Conservation (phyloP, 2,888 invertebrate genomes). For the Drosophila rellima region DNA sequence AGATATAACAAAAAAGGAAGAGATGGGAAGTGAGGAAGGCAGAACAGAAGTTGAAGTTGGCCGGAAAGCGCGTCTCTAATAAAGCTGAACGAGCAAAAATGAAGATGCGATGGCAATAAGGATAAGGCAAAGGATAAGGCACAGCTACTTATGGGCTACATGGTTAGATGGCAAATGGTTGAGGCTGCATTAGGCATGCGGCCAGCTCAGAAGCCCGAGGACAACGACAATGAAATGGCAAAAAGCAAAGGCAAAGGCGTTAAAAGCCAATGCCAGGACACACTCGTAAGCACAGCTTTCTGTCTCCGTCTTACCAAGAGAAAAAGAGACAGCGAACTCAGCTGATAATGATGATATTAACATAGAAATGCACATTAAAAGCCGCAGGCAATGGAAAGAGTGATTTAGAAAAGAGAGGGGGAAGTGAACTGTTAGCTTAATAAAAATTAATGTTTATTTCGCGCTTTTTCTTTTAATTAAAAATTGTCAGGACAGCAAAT, state of each 20-base stretch:
- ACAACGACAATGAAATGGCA: constrained; percentile 48
- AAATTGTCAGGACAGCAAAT: constrained; percentile 71
- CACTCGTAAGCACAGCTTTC: neutral
- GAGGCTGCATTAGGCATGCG: constrained; percentile 51
- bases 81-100: constrained; percentile 75
- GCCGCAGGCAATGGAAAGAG: constrained; percentile 43
- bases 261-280: constrained; percentile 63
- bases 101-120: constrained; percentile 76
- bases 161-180: constrained; percentile 39
- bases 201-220: constrained; percentile 36
- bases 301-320: neutral
- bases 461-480: constrained; percentile 75
- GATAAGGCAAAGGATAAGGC: constrained; percentile 67
- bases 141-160: constrained; percentile 47
- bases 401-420: neutral
- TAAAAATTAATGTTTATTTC: constrained; percentile 75
- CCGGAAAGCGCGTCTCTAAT: constrained; percentile 49
- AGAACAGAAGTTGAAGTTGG: constrained; percentile 7
- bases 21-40: neutral
- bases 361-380: constrained; percentile 72
- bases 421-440: constrained; percentile 37
- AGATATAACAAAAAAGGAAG: neutral
- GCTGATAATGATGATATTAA: constrained; percentile 77
- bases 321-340: neutral
- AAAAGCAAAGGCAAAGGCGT: constrained; percentile 69